Conservation (phyloP, 2,113 vertebrate species). For the Festucalex cinctus region DNA sequence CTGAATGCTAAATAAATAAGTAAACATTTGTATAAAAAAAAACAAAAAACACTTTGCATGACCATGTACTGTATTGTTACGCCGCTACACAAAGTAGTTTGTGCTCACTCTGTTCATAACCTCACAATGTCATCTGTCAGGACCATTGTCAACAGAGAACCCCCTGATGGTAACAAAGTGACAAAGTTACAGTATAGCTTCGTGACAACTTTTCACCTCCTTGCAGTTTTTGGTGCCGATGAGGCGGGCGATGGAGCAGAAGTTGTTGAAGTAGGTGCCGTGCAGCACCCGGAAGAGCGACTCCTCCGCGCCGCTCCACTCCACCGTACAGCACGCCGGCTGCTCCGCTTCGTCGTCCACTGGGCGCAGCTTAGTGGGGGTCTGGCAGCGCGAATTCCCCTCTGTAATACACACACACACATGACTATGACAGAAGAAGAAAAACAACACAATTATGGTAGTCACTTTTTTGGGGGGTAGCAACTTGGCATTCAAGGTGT, state of each 20-base stretch:
- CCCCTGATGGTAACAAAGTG: too few relatives aligned
- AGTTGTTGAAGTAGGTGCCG: constrained; percentile 98
- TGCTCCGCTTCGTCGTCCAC: constrained; percentile 75
- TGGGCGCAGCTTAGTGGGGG: constrained; percentile 85
- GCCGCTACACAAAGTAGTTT: too few relatives aligned
- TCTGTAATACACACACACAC: constrained; percentile 64
- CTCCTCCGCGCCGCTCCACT: constrained; percentile 94
- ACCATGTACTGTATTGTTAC: too few relatives aligned
- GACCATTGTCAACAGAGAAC: too few relatives aligned
- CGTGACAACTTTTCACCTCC: constrained; percentile 74
- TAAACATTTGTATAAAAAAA: too few relatives aligned
- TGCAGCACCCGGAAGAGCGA: constrained; percentile 96
- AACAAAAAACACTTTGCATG: too few relatives aligned
- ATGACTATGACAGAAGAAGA: neutral
- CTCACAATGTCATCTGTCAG: too few relatives aligned
- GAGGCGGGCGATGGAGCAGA: constrained; percentile 94
- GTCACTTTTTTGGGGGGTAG: neutral
- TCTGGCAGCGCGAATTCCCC: constrained; percentile 92
- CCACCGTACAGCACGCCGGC: constrained; percentile 70
- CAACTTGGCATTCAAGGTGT: too few relatives aligned
- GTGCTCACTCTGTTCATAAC: too few relatives aligned
- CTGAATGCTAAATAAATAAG: too few relatives aligned
- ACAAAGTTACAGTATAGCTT: too few relatives aligned
- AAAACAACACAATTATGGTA: neutral
- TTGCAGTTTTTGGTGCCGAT: constrained; percentile 96